Conservation (phyloP, 2,113 vertebrate genomes). For the Cryptomyrus ogoouensis region DNA sequence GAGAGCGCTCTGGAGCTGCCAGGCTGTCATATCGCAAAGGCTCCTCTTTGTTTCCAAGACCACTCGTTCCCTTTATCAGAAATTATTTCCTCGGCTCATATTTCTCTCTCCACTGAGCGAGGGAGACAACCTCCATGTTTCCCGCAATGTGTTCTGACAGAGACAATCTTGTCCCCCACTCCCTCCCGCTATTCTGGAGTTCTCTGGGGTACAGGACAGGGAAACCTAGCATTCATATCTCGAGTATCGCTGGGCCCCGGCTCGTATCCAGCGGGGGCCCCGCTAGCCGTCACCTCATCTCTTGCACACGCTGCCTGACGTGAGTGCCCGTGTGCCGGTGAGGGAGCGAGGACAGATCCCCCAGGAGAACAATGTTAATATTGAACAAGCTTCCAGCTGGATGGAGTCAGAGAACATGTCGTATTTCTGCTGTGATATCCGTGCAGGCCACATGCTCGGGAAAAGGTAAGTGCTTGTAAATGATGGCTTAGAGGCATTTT, state of each 20-base stretch:
- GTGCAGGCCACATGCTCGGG: background rate
- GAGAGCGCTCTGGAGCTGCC: background rate
- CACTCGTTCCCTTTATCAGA: background rate
- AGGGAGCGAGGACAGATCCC: background rate
- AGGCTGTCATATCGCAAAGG: background rate
- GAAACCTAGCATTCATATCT: background rate
- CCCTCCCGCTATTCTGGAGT: background rate
- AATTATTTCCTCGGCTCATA: background rate
- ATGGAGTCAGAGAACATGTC: background rate
- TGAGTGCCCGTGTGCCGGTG: background rate
- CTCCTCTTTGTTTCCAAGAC: background rate
- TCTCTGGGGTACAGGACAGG: background rate
- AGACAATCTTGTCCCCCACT: background rate
- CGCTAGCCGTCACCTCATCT: background rate
- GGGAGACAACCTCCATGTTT: background rate
- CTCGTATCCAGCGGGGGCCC: background rate
- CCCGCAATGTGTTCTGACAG: background rate
- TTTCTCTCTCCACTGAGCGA: background rate
- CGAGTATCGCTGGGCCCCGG: background rate
- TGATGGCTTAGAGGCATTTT: conserved; percentile 12
- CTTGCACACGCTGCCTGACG: background rate
- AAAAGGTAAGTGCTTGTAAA: conserved; percentile 20
- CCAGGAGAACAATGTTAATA: background rate
- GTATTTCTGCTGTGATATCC: conserved; percentile 18
- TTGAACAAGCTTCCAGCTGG: conserved; percentile 8